Conservation (phyloP, 2,797 vertebrate species). For the Danio albolineatus region DNA sequence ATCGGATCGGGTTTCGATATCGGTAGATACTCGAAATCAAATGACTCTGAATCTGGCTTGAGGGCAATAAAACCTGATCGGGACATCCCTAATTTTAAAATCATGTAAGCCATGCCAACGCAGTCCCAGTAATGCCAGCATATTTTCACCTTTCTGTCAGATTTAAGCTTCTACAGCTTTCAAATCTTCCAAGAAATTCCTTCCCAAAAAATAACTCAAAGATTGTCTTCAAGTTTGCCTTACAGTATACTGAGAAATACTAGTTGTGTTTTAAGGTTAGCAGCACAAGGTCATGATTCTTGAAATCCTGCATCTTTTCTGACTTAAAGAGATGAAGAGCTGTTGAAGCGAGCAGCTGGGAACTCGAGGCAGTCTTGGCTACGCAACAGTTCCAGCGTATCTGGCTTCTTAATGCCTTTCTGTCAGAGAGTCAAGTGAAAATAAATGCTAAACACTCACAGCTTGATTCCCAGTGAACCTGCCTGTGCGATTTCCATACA, state of each 20-base stretch:
- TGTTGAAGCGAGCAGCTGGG: constrained; percentile 12
- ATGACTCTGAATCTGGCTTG: too few species aligned
- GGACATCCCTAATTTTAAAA: too few species aligned
- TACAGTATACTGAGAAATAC: neutral
- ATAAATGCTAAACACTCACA: neutral
- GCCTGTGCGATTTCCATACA: constrained; percentile 56
- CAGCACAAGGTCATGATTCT: neutral
- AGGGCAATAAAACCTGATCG: too few species aligned
- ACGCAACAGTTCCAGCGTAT: neutral
- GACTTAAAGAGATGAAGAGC: neutral
- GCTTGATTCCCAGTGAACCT: constrained; percentile 53
- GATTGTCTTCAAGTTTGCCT: too few species aligned
- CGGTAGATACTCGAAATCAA: too few species aligned
- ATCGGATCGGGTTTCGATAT: too few species aligned
- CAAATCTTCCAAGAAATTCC: too few species aligned
- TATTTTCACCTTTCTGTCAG: too few species aligned
- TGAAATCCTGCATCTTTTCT: constrained; percentile 1
- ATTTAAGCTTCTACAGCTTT: too few species aligned
- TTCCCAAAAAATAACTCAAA: too few species aligned
- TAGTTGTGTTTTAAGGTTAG: neutral
- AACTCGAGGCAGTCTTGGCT: neutral
- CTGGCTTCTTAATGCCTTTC: neutral
- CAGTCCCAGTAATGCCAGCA: too few species aligned
- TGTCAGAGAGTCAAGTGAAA: neutral
- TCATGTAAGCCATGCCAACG: too few species aligned